Evolutionary conservation across 2,113 vertebrate genomes (phyloP).

Genomic region (Centropristis striata): DNA sequence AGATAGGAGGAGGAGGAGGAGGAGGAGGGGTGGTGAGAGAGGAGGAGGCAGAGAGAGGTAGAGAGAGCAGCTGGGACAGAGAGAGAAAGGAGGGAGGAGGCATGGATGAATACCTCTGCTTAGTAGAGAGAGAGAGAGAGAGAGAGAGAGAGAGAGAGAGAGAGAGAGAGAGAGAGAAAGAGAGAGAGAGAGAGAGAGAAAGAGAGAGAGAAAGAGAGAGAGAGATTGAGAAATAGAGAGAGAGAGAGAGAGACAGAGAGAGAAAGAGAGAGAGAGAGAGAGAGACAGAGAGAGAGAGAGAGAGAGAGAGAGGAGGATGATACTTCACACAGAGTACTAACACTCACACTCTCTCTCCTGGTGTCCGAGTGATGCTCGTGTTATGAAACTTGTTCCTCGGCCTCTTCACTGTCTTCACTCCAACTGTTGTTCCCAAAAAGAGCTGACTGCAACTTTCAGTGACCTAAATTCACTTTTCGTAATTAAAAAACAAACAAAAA

Average conservation of each 20-base stretch:
- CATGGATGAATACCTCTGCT: constrained; percentile 74
- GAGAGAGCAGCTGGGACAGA: constrained; percentile 67
- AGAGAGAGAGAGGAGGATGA: no score
- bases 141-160: constrained; percentile 33
- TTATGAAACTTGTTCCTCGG: constrained; percentile 55
- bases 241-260: constrained; percentile 40
- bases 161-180: constrained; percentile 46
- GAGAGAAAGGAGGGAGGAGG: constrained; percentile 35
- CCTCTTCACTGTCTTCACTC: background rate
- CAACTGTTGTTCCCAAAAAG: background rate
- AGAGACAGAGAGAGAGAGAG: constrained; percentile 55
- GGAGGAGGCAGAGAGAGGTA: constrained; percentile 51
- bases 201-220: constrained; percentile 48
- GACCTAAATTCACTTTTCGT: background rate
- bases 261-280: constrained; percentile 56
- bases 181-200: constrained; percentile 60
- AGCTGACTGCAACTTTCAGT: background rate
- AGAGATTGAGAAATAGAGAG: no score
- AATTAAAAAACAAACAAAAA: no score
- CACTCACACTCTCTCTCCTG: background rate
- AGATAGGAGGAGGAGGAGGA: constrained; percentile 36
- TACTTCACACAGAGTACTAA: constrained; percentile 31
- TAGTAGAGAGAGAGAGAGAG: constrained; percentile 47
- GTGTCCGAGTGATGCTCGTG: constrained; percentile 35
- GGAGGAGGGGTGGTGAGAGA: constrained; percentile 14